phyloP scores from a whole-genome alignment of 1,140 invertebrate species.

The Dysdera silvatica region DNA sequence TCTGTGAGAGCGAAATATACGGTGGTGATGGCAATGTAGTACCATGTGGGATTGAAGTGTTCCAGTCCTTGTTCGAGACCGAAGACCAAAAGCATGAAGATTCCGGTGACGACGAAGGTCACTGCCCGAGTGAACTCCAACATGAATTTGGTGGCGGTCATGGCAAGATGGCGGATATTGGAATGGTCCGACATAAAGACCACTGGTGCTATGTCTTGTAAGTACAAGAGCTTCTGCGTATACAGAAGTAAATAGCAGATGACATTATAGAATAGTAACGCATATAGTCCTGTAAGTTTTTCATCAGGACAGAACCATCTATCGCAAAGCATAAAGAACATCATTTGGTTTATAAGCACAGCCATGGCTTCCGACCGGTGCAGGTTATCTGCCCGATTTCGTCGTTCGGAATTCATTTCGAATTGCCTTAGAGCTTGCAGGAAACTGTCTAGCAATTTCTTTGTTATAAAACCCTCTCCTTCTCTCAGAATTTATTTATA shows the following conservation, averaged over 20 bases:
- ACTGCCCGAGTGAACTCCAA: conserved; percentile 73
- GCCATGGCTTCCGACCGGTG: conserved; percentile 17
- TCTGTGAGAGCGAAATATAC: conserved; percentile 63
- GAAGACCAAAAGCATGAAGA: conserved; percentile 64
- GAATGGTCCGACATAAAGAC: conserved; percentile 63
- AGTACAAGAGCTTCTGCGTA: conserved; percentile 40
- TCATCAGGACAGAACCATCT: conserved; percentile 54
- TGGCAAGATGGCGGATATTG: conserved; percentile 64
- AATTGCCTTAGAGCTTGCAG: no score
- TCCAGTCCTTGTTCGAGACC: conserved; percentile 66
- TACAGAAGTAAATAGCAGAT: conserved; percentile 66
- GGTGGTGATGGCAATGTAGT: conserved; percentile 58
- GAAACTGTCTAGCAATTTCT: no score
- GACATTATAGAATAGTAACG: conserved; percentile 72
- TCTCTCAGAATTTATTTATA: no score
- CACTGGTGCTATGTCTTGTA: conserved; percentile 58
- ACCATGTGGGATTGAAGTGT: conserved; percentile 58
- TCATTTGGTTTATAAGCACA: conserved; percentile 47
- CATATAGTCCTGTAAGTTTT: conserved; percentile 61
- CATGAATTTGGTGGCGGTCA: conserved; percentile 70
- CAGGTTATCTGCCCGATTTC: conserved; percentile 16
- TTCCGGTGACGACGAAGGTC: conserved; percentile 66
- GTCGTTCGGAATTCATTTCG: conserved; percentile 16
- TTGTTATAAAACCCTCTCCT: no score
- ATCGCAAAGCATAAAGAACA: conserved; percentile 65